phyloP scores from a whole-genome alignment of 2,888 invertebrate species.

The Petrophora chlorosata region DNA sequence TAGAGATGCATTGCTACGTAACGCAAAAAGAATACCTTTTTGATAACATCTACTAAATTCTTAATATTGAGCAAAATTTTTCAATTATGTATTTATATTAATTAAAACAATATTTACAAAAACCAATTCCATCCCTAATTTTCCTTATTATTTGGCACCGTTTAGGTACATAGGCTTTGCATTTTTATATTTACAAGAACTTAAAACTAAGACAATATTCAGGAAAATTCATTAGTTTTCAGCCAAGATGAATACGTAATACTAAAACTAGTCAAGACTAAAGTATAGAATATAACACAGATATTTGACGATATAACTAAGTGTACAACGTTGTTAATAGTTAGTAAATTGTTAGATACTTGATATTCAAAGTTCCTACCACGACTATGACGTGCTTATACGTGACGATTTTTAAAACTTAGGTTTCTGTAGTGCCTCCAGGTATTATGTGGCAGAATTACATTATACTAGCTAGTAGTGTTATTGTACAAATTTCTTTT shows the following conservation, averaged over 20 bases:
- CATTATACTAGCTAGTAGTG: no score
- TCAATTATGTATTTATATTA: constrained; percentile 4
- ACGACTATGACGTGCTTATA: no score
- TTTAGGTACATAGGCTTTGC: constrained; percentile 75
- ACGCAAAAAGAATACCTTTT: no score
- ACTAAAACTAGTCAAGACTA: constrained; percentile 25
- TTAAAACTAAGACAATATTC: constrained; percentile 9
- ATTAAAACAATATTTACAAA: constrained; percentile 38
- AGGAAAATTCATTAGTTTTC: background rate
- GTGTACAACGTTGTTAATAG: constrained; percentile 22
- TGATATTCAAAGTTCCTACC: background rate
- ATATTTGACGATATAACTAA: constrained; percentile 42
- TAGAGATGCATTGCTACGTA: no score
- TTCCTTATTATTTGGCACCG: constrained; percentile 65
- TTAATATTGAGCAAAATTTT: constrained; percentile 65
- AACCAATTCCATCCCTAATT: constrained; percentile 41
- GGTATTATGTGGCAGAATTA: no score
- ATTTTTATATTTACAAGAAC: constrained; percentile 55
- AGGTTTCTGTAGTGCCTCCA: no score
- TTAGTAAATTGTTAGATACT: constrained; percentile 33
- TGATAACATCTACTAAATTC: no score
- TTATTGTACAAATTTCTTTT: no score
- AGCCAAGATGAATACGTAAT: no score
- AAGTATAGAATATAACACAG: constrained; percentile 40
- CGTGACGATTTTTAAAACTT: no score